These are phyloP conservation scores for Sminthopsis crassicaudata DNA, from an alignment of 2,113 vertebrate genomes.

Conservation along the genomic window DNA sequence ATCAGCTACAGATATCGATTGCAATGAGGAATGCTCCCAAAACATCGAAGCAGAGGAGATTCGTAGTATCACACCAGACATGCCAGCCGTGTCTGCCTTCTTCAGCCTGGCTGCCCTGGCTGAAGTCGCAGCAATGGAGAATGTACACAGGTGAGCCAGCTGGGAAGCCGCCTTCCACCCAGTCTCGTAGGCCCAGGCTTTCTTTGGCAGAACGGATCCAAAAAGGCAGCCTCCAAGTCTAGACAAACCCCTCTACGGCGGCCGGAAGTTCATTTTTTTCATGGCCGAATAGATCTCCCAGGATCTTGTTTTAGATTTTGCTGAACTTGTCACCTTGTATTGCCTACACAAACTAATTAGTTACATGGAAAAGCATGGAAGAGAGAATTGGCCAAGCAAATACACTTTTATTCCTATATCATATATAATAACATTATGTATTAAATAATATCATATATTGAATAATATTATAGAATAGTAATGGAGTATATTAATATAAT, in stretches of 20 bases:
- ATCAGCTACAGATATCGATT: constrained; percentile 88
- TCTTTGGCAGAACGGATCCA: accelerated
- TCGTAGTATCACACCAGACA: constrained; percentile 85
- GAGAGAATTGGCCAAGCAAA: background rate
- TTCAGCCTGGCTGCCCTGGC: constrained; percentile 99
- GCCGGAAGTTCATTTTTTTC: background rate
- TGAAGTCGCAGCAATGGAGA: constrained; percentile 99
- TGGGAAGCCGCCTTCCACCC: background rate
- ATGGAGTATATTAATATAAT: background rate
- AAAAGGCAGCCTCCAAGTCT: background rate
- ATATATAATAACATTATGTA: background rate
- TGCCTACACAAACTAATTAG: background rate
- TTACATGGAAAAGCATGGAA: background rate
- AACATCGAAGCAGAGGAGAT: constrained; percentile 82
- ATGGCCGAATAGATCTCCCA: background rate
- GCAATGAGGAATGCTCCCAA: constrained; percentile 87
- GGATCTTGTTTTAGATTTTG: background rate
- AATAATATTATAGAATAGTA: background rate
- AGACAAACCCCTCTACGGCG: background rate
- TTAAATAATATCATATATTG: background rate
- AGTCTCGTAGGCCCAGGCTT: accelerated
- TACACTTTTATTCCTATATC: background rate
- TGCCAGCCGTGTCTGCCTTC: constrained; percentile 90
- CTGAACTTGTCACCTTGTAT: background rate
- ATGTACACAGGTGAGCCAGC: constrained; percentile 92